phyloP scores from a whole-genome alignment of 2,888 invertebrate species.

The Chaitophorus viminalis region DNA sequence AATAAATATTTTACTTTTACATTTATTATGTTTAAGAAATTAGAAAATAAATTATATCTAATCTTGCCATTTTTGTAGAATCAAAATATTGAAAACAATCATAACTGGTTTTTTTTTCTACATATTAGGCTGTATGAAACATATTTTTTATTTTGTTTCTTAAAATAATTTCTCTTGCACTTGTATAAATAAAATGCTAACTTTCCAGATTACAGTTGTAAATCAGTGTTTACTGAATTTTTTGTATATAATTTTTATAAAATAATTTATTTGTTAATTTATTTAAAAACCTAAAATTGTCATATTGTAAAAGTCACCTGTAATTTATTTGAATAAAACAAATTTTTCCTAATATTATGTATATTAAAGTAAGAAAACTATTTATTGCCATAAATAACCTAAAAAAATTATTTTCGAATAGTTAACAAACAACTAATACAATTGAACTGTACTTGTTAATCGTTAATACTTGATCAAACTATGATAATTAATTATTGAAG shows the following conservation, averaged over 20 bases:
- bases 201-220: constrained; percentile 22
- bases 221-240: constrained; percentile 19
- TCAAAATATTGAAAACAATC: constrained; percentile 50
- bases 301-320: constrained; percentile 54
- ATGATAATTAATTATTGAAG: too few species aligned
- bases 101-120: constrained; percentile 36
- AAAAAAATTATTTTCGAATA: too few species aligned
- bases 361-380: not conserved
- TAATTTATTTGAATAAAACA: constrained; percentile 53
- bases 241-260: constrained; percentile 33
- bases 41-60: constrained; percentile 1
- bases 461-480: too few species aligned
- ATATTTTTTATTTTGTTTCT: not conserved
- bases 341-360: constrained; percentile 46
- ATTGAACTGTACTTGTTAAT: too few species aligned
- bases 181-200: constrained; percentile 41
- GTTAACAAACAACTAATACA: too few species aligned
- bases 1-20: constrained; percentile 31
- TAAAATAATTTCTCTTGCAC: constrained; percentile 38
- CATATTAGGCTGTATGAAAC: not conserved
- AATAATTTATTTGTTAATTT: constrained; percentile 41
- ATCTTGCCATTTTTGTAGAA: constrained; percentile 59
- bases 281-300: constrained; percentile 28
- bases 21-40: constrained; percentile 6
- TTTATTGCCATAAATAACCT: too few species aligned